phyloP scores from a whole-genome alignment of 2,888 invertebrate genomes.

The Mythimna impura region DNA sequence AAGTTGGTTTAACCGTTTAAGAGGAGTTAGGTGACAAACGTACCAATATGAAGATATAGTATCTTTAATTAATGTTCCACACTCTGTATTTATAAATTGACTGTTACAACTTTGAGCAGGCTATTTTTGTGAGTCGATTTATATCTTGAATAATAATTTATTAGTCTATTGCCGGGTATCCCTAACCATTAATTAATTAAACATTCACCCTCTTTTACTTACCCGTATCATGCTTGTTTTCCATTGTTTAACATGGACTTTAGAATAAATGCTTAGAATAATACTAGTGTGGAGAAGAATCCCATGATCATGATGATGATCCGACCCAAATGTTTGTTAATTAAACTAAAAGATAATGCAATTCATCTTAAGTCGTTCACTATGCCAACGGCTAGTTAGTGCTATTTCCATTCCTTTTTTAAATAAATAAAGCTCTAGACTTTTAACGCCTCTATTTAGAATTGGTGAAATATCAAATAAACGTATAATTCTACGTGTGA shows the following conservation, averaged over 20 bases:
- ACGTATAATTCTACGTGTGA: constrained; percentile 22
- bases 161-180: background rate
- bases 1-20: no score
- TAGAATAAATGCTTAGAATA: background rate
- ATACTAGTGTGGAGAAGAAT: background rate
- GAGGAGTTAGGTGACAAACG: no score
- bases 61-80: no score
- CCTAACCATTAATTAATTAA: constrained; percentile 1
- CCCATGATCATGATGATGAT: no score
- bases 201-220: background rate
- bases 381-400: background rate
- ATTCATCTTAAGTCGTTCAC: background rate
- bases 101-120: background rate
- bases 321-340: no score
- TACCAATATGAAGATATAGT: no score
- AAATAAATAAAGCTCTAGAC: no score
- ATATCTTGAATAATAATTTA: constrained; percentile 2
- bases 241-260: background rate
- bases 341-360: no score
- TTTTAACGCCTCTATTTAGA: no score
- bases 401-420: no score
- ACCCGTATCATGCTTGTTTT: background rate
- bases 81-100: background rate
- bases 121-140: background rate
- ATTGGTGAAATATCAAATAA: constrained; percentile 7